phyloP scores from a whole-genome alignment of 1,140 invertebrate species.

The Eubasilissa regina region DNA sequence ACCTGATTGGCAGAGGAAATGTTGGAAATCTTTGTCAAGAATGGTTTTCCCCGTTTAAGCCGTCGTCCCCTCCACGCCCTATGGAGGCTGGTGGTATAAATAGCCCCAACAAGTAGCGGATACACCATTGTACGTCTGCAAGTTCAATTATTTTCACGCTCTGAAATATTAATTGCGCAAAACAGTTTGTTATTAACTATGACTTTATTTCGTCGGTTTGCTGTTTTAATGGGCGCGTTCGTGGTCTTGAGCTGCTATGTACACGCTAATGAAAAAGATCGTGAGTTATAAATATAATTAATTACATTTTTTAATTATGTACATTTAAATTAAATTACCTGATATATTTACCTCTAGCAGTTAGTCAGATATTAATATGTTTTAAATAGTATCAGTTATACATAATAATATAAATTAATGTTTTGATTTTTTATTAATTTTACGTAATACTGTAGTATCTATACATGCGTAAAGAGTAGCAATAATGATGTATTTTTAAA shows the following conservation, averaged over 20 bases:
- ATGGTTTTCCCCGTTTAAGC: too few species aligned
- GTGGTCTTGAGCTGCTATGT: not conserved
- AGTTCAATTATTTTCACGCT: constrained; percentile 12
- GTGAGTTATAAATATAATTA: not conserved
- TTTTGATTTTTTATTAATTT: too few species aligned
- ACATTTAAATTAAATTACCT: not conserved
- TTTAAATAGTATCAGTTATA: too few species aligned
- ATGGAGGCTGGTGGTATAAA: not conserved
- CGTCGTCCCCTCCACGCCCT: constrained; percentile 5
- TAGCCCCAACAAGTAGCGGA: not conserved
- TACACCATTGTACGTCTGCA: not conserved
- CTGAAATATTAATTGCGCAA: not conserved
- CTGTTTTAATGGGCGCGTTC: not conserved
- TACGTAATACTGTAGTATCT: too few species aligned
- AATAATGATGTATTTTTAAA: too few species aligned
- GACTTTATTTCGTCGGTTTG: not conserved
- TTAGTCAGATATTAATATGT: too few species aligned
- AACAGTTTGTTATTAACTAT: not conserved
- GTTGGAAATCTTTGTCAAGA: too few species aligned
- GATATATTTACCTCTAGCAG: too few species aligned
- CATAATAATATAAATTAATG: too few species aligned
- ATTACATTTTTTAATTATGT: not conserved
- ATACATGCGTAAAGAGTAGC: too few species aligned
- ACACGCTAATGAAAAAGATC: not conserved
- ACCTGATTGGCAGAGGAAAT: too few species aligned